Evolutionary conservation across 1,140 invertebrate genomes (phyloP), one percentile per base, ranked within the genome.

Genomic region (Triops cancriformis): DNA sequence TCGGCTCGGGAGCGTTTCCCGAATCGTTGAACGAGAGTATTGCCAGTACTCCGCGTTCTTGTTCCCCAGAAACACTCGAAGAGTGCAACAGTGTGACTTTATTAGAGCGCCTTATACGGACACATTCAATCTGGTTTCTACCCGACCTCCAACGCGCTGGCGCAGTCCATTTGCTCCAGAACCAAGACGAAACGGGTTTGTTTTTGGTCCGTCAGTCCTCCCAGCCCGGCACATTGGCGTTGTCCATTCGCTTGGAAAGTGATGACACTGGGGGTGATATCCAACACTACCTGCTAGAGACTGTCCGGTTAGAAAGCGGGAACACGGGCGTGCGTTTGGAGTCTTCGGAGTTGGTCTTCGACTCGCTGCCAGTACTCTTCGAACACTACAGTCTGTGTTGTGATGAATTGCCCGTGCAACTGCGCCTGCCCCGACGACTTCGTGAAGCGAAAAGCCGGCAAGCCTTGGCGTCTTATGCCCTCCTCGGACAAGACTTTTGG

Each of bases 141-240:
- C 93, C 95, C 0, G 93, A 94, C n/a, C 93, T 97, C 26, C 94
- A 96, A 82, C 88, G 96, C 75, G 92, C 93, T 75, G 95, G 94
- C 0, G 94, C 94, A 41, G 94, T 96, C 78, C 95, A 97, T 86
- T 88, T 97, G 77, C 89, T 98, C 12, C 94, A 97, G 85, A 93
- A 94, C 82, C 94, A 96, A 84, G 93, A 95, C 83, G 92, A 94
- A 85, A 94, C 95, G 88, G 93, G 96, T 86, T 88, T 93, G 83
- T 98, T 98, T 83, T 94, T 98, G 9, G 95, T 98, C 9, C 89
- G 96, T 27, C 93, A 96, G 82, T 97, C 95, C 11, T 97, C 94
- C 83, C 94, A 96, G 83, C 89, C 90, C 6, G 91, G 94, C 81
- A 96, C 95, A 26, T 96, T 97, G 93, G 96, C 96, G 23, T 89